A percentile compares a stretch with the other conserved stretches of the same genome.
Conservation (phyloP, 2,113 vertebrate species). For the Tympanuchus pallidicinctus region DNA sequence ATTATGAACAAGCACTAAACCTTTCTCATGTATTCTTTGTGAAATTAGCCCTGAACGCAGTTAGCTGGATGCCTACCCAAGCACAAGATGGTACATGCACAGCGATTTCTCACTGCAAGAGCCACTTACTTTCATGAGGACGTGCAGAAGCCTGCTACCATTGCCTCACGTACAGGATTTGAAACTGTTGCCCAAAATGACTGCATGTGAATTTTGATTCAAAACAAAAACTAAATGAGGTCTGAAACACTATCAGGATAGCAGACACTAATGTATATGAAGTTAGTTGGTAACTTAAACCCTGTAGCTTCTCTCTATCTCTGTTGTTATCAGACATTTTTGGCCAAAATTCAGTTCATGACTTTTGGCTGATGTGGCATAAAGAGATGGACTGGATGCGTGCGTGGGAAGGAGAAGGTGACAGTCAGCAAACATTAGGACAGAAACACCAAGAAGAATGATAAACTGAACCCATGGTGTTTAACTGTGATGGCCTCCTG, state of each 20-base stretch:
- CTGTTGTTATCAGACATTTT: background rate
- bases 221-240: constrained; percentile 8
- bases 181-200: background rate
- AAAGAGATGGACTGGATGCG: background rate
- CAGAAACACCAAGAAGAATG: background rate
- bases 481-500: background rate
- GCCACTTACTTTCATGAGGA: background rate
- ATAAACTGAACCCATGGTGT: background rate
- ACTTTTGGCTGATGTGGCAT: background rate
- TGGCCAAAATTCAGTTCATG: background rate
- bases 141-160: background rate
- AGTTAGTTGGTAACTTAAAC: accelerated
- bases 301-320: background rate
- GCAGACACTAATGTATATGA: background rate
- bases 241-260: background rate
- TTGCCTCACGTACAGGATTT: background rate
- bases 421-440: background rate
- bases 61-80: background rate
- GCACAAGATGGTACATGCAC: constrained; percentile 28
- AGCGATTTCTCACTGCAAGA: background rate
- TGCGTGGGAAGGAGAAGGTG: background rate
- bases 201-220: background rate
- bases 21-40: background rate
- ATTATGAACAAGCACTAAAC: background rate
- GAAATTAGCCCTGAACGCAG: background rate